Evolutionary conservation across 2,888 invertebrate species (phyloP).

Genomic region (Phrixothrix hirtus): DNA sequence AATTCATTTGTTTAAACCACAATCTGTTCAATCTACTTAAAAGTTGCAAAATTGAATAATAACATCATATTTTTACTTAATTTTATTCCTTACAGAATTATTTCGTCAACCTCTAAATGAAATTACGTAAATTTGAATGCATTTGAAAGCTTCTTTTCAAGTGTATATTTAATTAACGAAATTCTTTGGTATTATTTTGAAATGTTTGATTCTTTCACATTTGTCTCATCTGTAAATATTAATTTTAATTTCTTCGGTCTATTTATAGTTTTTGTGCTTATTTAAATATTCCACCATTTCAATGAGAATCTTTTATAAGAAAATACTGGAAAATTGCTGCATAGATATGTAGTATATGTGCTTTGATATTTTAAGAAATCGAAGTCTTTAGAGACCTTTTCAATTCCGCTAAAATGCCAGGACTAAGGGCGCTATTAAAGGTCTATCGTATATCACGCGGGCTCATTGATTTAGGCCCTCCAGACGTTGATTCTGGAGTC

Average conservation of each 20-base stretch:
- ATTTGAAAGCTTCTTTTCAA: not conserved
- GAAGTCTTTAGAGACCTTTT: constrained; percentile 20
- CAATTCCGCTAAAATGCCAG: constrained; percentile 39
- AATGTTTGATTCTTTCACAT: not conserved
- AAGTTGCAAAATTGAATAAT: not conserved
- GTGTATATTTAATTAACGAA: not conserved
- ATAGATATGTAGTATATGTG: not conserved
- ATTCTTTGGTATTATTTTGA: not conserved
- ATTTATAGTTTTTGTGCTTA: too few species aligned
- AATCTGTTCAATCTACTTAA: constrained; percentile 5
- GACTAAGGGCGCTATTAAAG: constrained; percentile 39
- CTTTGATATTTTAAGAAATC: constrained; percentile 7
- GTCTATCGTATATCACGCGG: constrained; percentile 41
- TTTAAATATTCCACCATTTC: too few species aligned
- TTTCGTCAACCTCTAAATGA: not conserved
- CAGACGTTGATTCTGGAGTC: constrained; percentile 28
- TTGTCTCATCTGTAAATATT: too few species aligned
- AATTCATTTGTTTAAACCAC: constrained; percentile 17
- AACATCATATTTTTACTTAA: not conserved
- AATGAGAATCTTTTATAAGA: too few species aligned
- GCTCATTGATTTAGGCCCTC: constrained; percentile 38
- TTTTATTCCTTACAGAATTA: not conserved
- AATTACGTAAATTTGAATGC: not conserved
- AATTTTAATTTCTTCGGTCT: too few species aligned
- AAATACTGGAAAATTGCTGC: constrained; percentile 1